Evolutionary conservation across 2,888 invertebrate genomes (phyloP), one percentile per base, ranked within the genome.

Genomic region (Liodrosophila aerea): DNA sequence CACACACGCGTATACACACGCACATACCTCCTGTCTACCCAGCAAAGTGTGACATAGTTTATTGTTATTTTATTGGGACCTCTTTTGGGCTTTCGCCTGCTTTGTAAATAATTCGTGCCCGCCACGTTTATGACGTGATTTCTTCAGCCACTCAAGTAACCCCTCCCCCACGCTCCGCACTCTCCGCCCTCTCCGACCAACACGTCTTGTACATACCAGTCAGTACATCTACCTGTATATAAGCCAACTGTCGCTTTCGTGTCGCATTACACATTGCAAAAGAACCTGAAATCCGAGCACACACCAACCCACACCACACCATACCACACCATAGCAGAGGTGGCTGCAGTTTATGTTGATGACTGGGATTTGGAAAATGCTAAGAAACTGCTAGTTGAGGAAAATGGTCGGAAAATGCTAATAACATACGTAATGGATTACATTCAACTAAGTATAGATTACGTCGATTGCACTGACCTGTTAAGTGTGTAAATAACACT

Each of bases 81-180:
- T 83, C 73, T 82, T 85, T 85, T 77, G 75, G 85, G 84, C 81
- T 83, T 82, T 83, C 74, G 76, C 68, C 59, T 80, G 86, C 76
- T 85, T 83, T 69, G 86, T 73, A 85, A 83, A 85, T 82, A 85
- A 80, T 83, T 85, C 81, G 81, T 85, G 81, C 86, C 63, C 39
- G 81, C 72, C 84, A 57, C 84, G 81, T 76, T 80, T 82, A 82
- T 82, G 81, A 85, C 81, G 83, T 80, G 86, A 85, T 85, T 81
- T 85, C 84, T 67, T 64, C 65, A 76, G 60, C 58, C 58, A 63
- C 65, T 59, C 46, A 57, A 41, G 27, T 27, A 40, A 30, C 30
- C 15, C 39, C 18, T 58, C 16, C 47, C 12, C 30, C 41, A 37
- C 49, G 3, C 43, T 45, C 40, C 45, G 16, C 15, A n/a, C 29